Base-by-base conservation (phyloP, 2,797 vertebrate genomes). In the Staurois parvus region DNA sequence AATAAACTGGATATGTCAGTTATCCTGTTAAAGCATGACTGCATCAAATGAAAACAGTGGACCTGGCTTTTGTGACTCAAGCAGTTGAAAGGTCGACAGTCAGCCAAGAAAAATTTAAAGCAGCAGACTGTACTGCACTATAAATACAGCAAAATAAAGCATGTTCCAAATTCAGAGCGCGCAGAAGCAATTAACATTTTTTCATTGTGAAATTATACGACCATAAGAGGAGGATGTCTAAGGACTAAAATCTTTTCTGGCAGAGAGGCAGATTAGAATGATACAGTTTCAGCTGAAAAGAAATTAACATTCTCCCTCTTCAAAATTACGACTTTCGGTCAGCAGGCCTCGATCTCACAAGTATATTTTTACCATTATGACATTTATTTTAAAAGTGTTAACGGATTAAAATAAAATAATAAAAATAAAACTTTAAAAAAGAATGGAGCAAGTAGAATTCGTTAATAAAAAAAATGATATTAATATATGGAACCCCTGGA, bases 241-340 rank as follows among this genome's bases (percentile, higher is more conserved):
- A 21, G 15, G 17, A 8, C 68, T 72, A 37, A 81, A 40, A 62
- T 68, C 79, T 72, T 81, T 81, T 28, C 69, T 72, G 69, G 69
- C 69, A 19, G 9, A 13, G 48, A 26, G 26, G 10, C 26, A 62
- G 15, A 72, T 40, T 37, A 72, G 11, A 56, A 6, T 70, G 11
- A 9, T 52, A 8, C 4, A 9, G 12, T 10, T 66, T 66, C 64
- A 19, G 13, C 32, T 34, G 13, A 72, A 37, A 59, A 6, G 17
- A 80, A 17, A 69, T 32, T 19, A n/a, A 32, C 66, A 32, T 13
- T 26, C 24, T 72, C n/a, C 34, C 37, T n/a, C 24, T 17, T 0
- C 0, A n/a, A n/a, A 69, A 68, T 12, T 67, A 3, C 29, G 40
- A 1, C 28, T 64, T 10, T 30, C n/a, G 26, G 21, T 15, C 42